Conservation (phyloP, 2,113 vertebrate species). For the Collichthys lucidus region DNA sequence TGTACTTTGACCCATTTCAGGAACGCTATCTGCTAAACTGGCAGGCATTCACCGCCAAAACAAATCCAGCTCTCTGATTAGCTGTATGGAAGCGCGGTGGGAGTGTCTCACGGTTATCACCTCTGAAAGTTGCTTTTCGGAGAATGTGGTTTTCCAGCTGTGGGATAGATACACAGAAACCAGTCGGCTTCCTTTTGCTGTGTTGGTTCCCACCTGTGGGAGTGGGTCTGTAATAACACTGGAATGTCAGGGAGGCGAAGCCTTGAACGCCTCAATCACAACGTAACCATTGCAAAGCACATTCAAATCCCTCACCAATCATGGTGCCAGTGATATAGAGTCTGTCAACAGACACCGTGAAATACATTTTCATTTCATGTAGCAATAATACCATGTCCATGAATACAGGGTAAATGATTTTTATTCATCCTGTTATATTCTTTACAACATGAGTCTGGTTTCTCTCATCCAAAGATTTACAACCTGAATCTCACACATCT, state of each 20-base stretch:
- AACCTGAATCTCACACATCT: conserved; percentile 72
- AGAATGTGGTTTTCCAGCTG: conserved; percentile 67
- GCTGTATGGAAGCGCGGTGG: conserved; percentile 14
- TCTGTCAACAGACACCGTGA: conserved; percentile 8
- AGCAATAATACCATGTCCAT: neutral
- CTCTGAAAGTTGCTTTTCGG: conserved; percentile 52
- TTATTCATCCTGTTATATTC: conserved; percentile 28
- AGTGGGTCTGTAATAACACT: conserved; percentile 51
- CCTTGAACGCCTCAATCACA: conserved; percentile 21
- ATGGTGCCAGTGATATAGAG: conserved; percentile 6
- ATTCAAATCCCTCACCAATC: conserved; percentile 40
- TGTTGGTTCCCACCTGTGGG: conserved; percentile 73
- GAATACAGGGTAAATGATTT: neutral
- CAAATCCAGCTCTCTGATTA: conserved; percentile 71
- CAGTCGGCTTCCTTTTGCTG: conserved; percentile 24
- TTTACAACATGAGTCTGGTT: conserved; percentile 58
- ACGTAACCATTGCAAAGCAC: neutral
- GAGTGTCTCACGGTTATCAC: conserved; percentile 59
- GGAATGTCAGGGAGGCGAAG: conserved; percentile 69
- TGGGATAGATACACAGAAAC: conserved; percentile 72
- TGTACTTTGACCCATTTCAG: conserved; percentile 81
- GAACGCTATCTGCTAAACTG: conserved; percentile 70
- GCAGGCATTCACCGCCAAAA: conserved; percentile 70
- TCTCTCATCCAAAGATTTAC: conserved; percentile 75
- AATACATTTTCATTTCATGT: conserved; percentile 2